These are phyloP conservation scores for Morinoia aosen DNA, from an alignment of 2,888 invertebrate species.

Conservation along the genomic window DNA sequence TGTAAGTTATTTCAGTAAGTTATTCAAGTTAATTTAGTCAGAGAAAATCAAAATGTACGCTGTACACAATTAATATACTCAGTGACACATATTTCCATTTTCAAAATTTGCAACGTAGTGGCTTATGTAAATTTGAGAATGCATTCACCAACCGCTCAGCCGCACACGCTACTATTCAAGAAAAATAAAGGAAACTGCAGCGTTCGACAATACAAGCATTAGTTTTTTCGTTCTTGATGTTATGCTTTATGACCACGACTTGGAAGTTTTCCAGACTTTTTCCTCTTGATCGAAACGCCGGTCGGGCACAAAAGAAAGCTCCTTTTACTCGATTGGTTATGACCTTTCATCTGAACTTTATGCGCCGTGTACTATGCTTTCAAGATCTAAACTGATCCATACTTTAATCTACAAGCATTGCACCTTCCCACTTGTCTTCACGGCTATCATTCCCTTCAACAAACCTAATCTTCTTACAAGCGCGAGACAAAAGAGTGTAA, in stretches of 20 bases:
- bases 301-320: conserved; percentile 13
- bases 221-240: neutral
- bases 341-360: conserved; percentile 24
- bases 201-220: neutral
- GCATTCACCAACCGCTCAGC: neutral
- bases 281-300: neutral
- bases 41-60: too few relatives aligned
- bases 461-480: neutral
- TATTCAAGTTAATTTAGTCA: too few relatives aligned
- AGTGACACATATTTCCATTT: neutral
- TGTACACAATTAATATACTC: too few relatives aligned
- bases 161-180: neutral
- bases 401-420: neutral
- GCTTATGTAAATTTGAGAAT: neutral
- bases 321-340: neutral
- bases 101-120: neutral
- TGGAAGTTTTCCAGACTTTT: neutral
- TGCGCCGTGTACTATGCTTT: neutral
- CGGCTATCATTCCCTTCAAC: neutral
- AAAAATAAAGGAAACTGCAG: neutral
- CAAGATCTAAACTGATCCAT: neutral
- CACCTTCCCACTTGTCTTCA: neutral
- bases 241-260: neutral
- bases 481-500: neutral
- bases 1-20: too few relatives aligned